Conservation (phyloP, 1,140 invertebrate species). For the Sinella curviseta region DNA sequence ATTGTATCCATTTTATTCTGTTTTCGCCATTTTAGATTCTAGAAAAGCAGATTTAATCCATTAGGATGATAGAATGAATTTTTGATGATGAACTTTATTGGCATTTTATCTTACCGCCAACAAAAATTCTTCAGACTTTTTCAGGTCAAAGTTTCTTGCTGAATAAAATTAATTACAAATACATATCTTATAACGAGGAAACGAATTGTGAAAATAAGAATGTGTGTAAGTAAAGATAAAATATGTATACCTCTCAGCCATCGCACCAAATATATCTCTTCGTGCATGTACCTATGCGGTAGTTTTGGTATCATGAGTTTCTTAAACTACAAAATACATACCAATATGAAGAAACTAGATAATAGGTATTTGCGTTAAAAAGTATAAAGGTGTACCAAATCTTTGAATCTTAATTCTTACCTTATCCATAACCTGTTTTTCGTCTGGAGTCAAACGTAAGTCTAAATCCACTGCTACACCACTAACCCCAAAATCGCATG, state of each 20-base stretch:
- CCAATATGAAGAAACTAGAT: too few species aligned
- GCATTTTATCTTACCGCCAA: not conserved
- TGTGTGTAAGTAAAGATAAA: not conserved
- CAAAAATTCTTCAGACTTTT: conserved; percentile 1
- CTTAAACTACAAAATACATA: not conserved
- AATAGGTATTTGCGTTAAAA: too few species aligned
- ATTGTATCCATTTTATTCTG: not conserved
- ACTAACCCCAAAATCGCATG: not conserved
- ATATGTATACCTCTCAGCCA: conserved; percentile 20
- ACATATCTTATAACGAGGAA: not conserved
- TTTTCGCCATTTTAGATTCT: conserved; percentile 6
- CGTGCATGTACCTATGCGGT: not conserved
- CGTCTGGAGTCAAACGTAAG: not conserved
- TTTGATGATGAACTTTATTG: not conserved
- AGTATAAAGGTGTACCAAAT: not conserved
- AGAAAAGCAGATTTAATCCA: not conserved
- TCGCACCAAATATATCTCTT: conserved; percentile 16
- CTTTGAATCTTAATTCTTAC: not conserved
- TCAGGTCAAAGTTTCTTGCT: conserved; percentile 11
- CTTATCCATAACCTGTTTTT: conserved; percentile 11
- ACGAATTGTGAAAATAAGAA: too few species aligned
- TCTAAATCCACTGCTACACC: not conserved
- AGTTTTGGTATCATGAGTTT: not conserved
- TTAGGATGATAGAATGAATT: too few species aligned
- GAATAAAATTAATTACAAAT: not conserved